Evolutionary conservation across 1,140 invertebrate species (phyloP).

Genomic region (Trichomalopsis sarcophagae): DNA sequence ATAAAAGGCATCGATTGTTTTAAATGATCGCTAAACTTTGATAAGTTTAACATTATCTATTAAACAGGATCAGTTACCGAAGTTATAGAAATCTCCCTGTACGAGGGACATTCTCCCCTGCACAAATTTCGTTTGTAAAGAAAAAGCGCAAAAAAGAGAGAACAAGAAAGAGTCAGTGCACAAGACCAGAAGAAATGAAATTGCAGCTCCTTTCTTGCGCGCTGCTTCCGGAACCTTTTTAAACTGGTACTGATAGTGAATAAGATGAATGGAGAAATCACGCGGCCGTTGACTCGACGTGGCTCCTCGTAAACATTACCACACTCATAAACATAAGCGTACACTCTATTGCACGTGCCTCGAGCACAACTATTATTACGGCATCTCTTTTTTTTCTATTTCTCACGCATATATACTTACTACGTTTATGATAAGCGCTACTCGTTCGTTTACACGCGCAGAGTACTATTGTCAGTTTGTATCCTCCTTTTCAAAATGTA

Average conservation of each 20-base stretch:
- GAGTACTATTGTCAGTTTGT: not conserved
- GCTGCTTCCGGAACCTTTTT: not conserved
- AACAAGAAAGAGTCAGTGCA: not conserved
- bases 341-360: constrained; percentile 9
- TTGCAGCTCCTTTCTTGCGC: not conserved
- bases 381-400: not conserved
- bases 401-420: not conserved
- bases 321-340: constrained; percentile 26
- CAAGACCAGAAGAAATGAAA: not conserved
- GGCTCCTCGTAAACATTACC: constrained; percentile 57
- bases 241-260: constrained; percentile 41
- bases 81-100: too few species aligned
- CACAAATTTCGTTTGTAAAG: too few species aligned
- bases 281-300: constrained; percentile 57
- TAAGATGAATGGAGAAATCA: constrained; percentile 61
- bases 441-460: not conserved
- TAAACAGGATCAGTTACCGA: too few species aligned
- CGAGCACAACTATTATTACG: not conserved
- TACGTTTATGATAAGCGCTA: too few species aligned
- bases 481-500: too few species aligned
- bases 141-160: not conserved
- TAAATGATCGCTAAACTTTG: too few species aligned
- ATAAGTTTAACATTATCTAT: too few species aligned
- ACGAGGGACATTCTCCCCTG: too few species aligned
- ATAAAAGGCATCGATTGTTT: too few species aligned